Percentiles rank a stretch among this genome's conserved stretches.
Evolutionary conservation across 30 jellyfish, hydroid and myxozoan species (phyloP).

Genomic region (Clytia hemisphaerica): DNA sequence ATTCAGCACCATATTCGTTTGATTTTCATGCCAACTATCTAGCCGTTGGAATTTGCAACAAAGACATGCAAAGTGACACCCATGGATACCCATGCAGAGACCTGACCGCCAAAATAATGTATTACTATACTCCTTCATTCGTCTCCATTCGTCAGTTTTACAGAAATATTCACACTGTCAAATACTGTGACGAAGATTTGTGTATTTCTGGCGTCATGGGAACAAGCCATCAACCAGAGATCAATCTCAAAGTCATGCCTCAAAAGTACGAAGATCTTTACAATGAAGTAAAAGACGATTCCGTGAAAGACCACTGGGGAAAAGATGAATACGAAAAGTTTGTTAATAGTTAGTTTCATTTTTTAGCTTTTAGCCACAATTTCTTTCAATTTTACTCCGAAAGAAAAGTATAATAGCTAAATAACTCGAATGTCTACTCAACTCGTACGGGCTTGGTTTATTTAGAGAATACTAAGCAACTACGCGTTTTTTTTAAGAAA

Average conservation of each 20-base stretch:
- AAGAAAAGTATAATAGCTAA: too few relatives aligned
- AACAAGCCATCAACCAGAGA: background rate
- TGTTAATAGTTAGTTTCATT: too few relatives aligned
- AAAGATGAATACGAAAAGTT: too few relatives aligned
- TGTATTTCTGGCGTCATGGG: slow-evolving; percentile 3
- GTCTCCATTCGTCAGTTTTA: background rate
- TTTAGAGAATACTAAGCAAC: too few relatives aligned
- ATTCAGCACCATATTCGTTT: slow-evolving; percentile 15
- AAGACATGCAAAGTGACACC: too few relatives aligned
- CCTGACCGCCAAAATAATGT: slow-evolving; percentile 12
- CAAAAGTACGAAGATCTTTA: background rate
- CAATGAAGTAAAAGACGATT: too few relatives aligned
- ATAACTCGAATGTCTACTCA: too few relatives aligned
- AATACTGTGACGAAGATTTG: background rate
- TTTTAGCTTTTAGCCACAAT: too few relatives aligned
- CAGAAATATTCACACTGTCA: background rate
- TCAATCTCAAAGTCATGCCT: background rate
- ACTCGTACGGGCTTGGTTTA: too few relatives aligned
- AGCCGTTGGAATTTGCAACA: background rate
- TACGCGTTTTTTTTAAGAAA: too few relatives aligned
- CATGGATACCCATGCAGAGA: background rate
- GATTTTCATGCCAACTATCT: slow-evolving; percentile 19
- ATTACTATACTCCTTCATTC: background rate
- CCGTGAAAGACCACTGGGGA: too few relatives aligned
- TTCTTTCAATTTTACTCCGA: too few relatives aligned